A percentile compares a stretch with the other conserved stretches of the same genome.
These are phyloP conservation scores for Propithecus deckenii DNA, from an alignment of 2,797 vertebrate species.

Conservation along the genomic window DNA sequence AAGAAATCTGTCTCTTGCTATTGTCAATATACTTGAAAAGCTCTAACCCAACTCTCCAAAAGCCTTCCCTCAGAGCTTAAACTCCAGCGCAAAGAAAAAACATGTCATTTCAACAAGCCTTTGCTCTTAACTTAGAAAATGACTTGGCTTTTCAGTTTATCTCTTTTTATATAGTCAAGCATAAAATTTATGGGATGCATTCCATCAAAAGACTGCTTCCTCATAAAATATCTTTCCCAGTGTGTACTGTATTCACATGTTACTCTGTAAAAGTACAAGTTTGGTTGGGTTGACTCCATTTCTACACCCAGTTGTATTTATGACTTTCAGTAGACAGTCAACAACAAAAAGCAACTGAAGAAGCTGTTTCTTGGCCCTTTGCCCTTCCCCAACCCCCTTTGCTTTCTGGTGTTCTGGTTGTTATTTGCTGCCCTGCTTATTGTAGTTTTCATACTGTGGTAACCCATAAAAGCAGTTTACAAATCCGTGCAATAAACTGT, in stretches of 20 bases:
- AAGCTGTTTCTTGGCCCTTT: background rate
- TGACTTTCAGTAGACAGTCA: background rate
- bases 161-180: slow-evolving; percentile 66
- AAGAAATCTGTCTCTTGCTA: slow-evolving; percentile 21
- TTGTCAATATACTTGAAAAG: slow-evolving; percentile 38
- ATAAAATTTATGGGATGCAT: slow-evolving; percentile 65
- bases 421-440: fast-evolving
- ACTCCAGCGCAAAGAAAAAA: background rate
- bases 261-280: slow-evolving; percentile 29
- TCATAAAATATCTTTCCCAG: slow-evolving; percentile 46
- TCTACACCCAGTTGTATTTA: background rate
- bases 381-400: background rate
- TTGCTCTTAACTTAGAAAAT: slow-evolving; percentile 61
- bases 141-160: slow-evolving; percentile 67
- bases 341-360: background rate
- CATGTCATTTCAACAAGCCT: slow-evolving; percentile 49
- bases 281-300: background rate
- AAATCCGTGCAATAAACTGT: background rate
- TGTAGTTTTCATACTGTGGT: background rate
- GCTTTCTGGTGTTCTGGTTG: background rate
- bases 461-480: background rate
- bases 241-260: background rate
- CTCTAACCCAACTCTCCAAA: background rate
- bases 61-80: slow-evolving; percentile 6
- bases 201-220: slow-evolving; percentile 39